phyloP scores from a whole-genome alignment of 2,888 invertebrate species.

The Noctua comes region DNA sequence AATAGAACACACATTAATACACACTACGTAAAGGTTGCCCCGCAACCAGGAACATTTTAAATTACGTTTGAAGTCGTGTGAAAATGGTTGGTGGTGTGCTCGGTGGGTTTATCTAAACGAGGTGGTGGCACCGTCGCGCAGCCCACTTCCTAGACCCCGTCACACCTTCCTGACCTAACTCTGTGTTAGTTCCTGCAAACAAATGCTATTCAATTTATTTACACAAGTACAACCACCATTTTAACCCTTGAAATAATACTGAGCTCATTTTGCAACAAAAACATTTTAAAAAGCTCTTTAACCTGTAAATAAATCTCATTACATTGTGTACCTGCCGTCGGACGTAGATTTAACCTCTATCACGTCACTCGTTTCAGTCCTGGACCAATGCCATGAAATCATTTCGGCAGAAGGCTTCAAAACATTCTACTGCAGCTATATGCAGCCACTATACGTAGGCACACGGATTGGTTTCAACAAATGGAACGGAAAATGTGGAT shows the following conservation, averaged over 20 bases:
- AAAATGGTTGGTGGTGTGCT: slow-evolving; percentile 64
- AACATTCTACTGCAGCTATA: slow-evolving; percentile 44
- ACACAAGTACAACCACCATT: slow-evolving; percentile 20
- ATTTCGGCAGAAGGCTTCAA: slow-evolving; percentile 57
- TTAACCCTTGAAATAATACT: slow-evolving; percentile 17
- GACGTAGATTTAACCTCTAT: slow-evolving; percentile 52
- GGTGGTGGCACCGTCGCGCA: slow-evolving; percentile 46
- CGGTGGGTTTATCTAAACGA: slow-evolving; percentile 73
- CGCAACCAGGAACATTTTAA: slow-evolving; percentile 69
- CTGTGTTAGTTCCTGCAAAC: slow-evolving; percentile 38
- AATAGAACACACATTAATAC: slow-evolving; percentile 57
- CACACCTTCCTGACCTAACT: slow-evolving; percentile 50
- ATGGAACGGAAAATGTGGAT: slow-evolving; percentile 9
- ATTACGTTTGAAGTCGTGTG: slow-evolving; percentile 72
- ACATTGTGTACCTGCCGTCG: slow-evolving; percentile 41
- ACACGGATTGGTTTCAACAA: slow-evolving; percentile 23
- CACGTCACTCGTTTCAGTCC: slow-evolving; percentile 51
- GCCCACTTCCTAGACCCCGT: slow-evolving; percentile 37
- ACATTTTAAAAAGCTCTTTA: slow-evolving; percentile 56
- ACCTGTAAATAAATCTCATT: slow-evolving; percentile 54
- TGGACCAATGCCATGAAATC: slow-evolving; percentile 62
- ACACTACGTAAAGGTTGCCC: slow-evolving; percentile 57
- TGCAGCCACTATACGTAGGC: neutral
- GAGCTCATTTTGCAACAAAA: slow-evolving; percentile 34
- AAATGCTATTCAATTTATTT: slow-evolving; percentile 52